Evolutionary conservation across 30 jellyfish, hydroid and myxozoan genomes (phyloP), one percentile per base, ranked within the genome.

Genomic region (Mastigias papua): DNA sequence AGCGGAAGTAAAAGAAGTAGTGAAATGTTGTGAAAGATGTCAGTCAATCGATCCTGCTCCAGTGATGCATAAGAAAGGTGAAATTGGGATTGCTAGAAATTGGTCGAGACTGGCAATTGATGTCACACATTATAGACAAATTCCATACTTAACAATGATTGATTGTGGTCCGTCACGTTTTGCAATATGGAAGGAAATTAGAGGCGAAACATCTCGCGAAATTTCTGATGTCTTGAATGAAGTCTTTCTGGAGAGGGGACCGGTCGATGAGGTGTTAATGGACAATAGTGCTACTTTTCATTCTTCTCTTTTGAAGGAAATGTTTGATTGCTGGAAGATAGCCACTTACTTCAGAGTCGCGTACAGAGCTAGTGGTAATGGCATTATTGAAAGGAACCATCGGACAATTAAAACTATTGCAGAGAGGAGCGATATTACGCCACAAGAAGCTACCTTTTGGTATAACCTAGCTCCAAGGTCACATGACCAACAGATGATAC

Each of bases 321-420:
- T 54, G 28, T 34, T 54, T 8, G 46, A 78, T 34, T 1, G 29
- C 19, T 50, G 73, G 78, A 32, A 35, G 48, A 34, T 78, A 22
- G 16, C 3, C 26, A 15, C 48, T 5, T 54, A 26, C 3, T 78
- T 50, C 33, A 17, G 78, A 26, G 76, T 51, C 19, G 89, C 89
- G 21, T 78, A 78, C 63, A 28, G 81, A 22, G 63, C 89, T 22
- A 35, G 78, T 54, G 89, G 89, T 16, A 60, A 78, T 50, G 89
- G 89, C 26, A 62, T 78, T 26, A 27, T 78, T 51, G 81, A 78
- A 54, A 58, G 78, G 30, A 22, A 78, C 58, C 78, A 78, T 54
- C 78, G 89, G 29, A 78, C 89, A 25, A 54, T 49, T 50, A 78
- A 78, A 32, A 11, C 42, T 22, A 78, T 60, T 4, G 78, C 27